phyloP scores from a whole-genome alignment of 2,113 vertebrate genomes.

The Urocynchramus pylzowi region DNA sequence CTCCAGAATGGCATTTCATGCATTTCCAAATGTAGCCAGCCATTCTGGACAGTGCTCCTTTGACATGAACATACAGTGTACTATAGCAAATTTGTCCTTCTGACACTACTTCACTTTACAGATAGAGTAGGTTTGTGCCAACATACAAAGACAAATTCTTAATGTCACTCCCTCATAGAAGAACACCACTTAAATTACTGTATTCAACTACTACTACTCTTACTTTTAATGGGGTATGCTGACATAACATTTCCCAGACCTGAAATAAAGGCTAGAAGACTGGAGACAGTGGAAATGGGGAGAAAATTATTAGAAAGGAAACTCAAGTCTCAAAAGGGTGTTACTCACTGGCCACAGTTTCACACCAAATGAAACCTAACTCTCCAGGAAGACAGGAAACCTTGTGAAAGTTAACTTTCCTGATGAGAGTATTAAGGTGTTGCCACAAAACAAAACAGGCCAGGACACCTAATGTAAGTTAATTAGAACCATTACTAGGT shows the following conservation, averaged over 20 bases:
- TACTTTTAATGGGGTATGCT: not conserved
- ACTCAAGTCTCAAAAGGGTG: not conserved
- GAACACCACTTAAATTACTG: not conserved
- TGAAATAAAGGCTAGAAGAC: not conserved
- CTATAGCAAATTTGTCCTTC: not conserved
- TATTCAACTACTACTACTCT: not conserved
- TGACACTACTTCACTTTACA: not conserved
- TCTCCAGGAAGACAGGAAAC: not conserved
- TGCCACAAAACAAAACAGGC: not conserved
- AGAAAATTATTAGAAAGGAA: not conserved
- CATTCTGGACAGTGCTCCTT: not conserved
- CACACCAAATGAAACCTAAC: not conserved
- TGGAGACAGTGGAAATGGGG: fast-evolving
- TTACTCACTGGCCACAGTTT: not conserved
- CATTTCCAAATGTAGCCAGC: not conserved
- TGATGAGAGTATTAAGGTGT: not conserved
- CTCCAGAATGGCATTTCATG: not conserved
- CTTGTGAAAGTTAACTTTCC: not conserved
- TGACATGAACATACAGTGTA: not conserved
- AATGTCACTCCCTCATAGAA: not conserved
- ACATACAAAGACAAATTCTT: not conserved
- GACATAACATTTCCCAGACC: not conserved
- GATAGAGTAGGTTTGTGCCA: not conserved
- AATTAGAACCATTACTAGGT: not conserved
- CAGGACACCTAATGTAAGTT: not conserved